A percentile compares a stretch with the other conserved stretches of the same genome.
Evolutionary conservation across 2,113 vertebrate genomes (phyloP).

Genomic region (Antigone vipio): DNA sequence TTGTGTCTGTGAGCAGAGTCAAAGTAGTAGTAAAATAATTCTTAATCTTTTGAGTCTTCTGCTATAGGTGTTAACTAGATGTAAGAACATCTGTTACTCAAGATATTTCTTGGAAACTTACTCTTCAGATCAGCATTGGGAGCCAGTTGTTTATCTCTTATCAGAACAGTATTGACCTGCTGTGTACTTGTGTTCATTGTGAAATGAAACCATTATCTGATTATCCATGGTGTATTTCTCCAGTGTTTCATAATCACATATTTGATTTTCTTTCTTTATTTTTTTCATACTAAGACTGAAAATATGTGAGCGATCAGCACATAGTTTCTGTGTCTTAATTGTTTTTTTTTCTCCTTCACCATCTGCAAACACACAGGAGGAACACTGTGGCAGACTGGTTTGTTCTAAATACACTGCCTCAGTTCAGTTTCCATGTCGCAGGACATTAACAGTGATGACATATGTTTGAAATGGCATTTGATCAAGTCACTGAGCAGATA

Average conservation of each 20-base stretch:
- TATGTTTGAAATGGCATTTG: slow-evolving; percentile 12
- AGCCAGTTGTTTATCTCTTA: not conserved
- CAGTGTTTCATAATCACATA: not conserved
- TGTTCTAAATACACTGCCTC: not conserved
- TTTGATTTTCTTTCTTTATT: not conserved
- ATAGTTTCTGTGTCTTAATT: not conserved
- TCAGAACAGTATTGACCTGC: not conserved
- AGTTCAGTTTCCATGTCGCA: not conserved
- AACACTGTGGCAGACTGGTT: not conserved
- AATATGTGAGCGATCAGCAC: not conserved
- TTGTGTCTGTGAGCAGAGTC: not conserved
- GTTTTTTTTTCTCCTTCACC: not conserved
- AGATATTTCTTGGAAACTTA: not conserved
- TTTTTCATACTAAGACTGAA: not conserved
- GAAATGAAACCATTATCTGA: not conserved
- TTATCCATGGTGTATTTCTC: not conserved
- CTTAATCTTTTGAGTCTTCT: not conserved
- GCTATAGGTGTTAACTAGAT: not conserved
- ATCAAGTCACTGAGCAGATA: not conserved
- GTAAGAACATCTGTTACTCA: not conserved
- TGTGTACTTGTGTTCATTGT: not conserved
- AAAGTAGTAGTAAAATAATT: not conserved
- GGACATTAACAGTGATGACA: not conserved
- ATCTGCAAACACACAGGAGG: not conserved
- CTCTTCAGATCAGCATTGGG: not conserved